Conservation (phyloP, 2,113 vertebrate species). For the Tachuris rubrigastra region DNA sequence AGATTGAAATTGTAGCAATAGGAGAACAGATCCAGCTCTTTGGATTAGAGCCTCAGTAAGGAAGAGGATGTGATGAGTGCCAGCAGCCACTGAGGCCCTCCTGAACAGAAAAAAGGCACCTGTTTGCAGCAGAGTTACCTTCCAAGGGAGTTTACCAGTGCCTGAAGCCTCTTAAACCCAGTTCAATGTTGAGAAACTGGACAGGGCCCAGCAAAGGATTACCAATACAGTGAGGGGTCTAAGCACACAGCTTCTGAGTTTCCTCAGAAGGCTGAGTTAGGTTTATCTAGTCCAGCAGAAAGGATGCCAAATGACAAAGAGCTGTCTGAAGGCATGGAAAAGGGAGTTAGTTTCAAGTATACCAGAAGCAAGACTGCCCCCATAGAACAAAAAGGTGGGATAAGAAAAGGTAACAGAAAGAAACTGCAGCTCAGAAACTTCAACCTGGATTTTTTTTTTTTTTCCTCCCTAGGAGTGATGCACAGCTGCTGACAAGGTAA, state of each 20-base stretch:
- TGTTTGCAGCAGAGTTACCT: background rate
- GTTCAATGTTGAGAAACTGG: background rate
- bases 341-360: background rate
- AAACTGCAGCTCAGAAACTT: background rate
- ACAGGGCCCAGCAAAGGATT: background rate
- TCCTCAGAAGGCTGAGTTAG: background rate
- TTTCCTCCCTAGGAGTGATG: background rate
- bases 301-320: background rate
- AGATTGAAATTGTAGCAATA: background rate
- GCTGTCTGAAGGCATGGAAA: background rate
- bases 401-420: background rate
- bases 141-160: background rate
- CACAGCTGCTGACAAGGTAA: background rate
- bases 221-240: accelerated
- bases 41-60: background rate
- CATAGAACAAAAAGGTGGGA: background rate
- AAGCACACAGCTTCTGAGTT: background rate
- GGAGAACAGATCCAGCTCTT: background rate
- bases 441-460: background rate
- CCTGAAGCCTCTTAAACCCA: background rate
- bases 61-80: background rate
- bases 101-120: background rate
- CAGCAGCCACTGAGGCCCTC: background rate
- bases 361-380: background rate
- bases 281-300: background rate